A percentile compares a stretch with the other conserved stretches of the same genome.
Evolutionary conservation across 2,797 vertebrate species (phyloP).

Genomic region (Percopsis omiscomaycus): DNA sequence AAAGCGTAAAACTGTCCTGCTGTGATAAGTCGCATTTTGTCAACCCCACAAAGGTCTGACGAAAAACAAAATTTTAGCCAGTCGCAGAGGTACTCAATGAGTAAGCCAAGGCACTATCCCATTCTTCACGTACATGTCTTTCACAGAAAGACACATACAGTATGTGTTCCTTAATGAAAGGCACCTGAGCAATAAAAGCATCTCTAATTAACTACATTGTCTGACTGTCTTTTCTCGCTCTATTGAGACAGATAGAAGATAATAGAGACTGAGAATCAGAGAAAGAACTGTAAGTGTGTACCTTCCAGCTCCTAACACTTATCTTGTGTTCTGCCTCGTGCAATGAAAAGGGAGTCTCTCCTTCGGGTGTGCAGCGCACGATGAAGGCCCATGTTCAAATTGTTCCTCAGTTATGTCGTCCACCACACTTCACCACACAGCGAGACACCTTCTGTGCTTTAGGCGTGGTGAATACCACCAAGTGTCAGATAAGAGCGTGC

Average conservation of each 20-base stretch:
- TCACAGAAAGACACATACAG: conserved; percentile 63
- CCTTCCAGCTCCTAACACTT: conserved; percentile 64
- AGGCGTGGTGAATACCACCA: conserved; percentile 45
- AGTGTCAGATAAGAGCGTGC: conserved; percentile 33
- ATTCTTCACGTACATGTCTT: conserved; percentile 52
- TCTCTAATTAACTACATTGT: conserved; percentile 79
- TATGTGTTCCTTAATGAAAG: conserved; percentile 78
- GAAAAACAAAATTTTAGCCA: conserved; percentile 33
- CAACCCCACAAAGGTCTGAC: conserved; percentile 3
- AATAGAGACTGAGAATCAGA: conserved; percentile 36
- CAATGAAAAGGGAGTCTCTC: conserved; percentile 65
- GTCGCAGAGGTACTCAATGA: conserved; percentile 38
- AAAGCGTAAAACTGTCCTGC: background rate
- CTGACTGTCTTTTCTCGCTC: conserved; percentile 62
- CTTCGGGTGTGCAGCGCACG: conserved; percentile 49
- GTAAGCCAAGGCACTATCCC: conserved; percentile 48
- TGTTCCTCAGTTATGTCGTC: conserved; percentile 50
- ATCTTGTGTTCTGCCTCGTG: conserved; percentile 61
- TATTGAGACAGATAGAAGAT: conserved; percentile 32
- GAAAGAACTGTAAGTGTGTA: conserved; percentile 28
- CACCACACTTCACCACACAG: conserved; percentile 36
- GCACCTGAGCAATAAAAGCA: conserved; percentile 73
- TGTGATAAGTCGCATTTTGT: conserved; percentile 17
- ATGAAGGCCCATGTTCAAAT: conserved; percentile 63
- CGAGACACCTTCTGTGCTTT: conserved; percentile 54